Percentiles rank a stretch among this genome's conserved stretches.
Conservation (phyloP, 2,797 vertebrate species). For the Gouania willdenowi region DNA sequence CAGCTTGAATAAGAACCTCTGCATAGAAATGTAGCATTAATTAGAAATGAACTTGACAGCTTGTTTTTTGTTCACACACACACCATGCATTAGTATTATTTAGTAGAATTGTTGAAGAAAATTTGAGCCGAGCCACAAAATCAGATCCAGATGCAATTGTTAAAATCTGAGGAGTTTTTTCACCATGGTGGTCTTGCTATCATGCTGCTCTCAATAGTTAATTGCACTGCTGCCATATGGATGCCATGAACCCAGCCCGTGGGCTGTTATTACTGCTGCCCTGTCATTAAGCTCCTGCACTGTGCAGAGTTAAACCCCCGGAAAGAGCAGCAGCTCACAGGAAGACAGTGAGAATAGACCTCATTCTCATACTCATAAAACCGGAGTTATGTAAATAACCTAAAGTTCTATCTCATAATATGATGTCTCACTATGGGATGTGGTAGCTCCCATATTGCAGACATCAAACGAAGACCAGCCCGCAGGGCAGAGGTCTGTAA, state of each 20-base stretch:
- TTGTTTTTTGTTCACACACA: no score
- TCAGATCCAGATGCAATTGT: slow-evolving; percentile 14
- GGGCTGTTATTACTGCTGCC: slow-evolving; percentile 69
- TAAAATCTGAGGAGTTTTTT: slow-evolving; percentile 18
- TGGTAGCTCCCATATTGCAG: no score
- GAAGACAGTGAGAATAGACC: slow-evolving; percentile 61
- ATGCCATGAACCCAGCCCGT: slow-evolving; percentile 39
- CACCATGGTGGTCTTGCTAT: slow-evolving; percentile 38
- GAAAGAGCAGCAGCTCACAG: slow-evolving; percentile 45
- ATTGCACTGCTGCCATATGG: slow-evolving; percentile 57
- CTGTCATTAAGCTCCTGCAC: slow-evolving; percentile 67
- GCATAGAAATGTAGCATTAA: no score
- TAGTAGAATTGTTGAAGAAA: not conserved
- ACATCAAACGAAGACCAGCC: no score
- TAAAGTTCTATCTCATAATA: no score
- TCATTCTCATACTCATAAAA: no score
- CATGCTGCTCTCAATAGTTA: slow-evolving; percentile 49
- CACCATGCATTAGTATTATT: no score
- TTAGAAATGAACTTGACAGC: no score
- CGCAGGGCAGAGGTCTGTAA: no score
- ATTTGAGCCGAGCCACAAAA: slow-evolving; percentile 13
- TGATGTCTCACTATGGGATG: no score
- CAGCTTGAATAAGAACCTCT: no score
- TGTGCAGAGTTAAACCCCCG: slow-evolving; percentile 43
- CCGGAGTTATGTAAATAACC: no score